Base-by-base conservation (phyloP, 2,888 invertebrate genomes). In the Thymelicus lineola region DNA sequence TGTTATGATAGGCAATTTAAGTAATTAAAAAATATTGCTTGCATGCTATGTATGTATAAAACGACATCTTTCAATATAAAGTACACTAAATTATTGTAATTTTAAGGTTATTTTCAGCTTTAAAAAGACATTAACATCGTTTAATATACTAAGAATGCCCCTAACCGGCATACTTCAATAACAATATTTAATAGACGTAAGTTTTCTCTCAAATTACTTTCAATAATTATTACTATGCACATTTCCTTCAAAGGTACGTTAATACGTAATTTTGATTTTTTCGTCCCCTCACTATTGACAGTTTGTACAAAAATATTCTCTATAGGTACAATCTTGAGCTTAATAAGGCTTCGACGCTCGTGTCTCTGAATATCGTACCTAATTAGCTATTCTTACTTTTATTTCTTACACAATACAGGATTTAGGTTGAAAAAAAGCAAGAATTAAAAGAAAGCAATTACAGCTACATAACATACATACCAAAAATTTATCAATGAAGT, bases 391-490 rank as follows among this genome's bases (percentile, higher is more conserved):
- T 50, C 17, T 17, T 50, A 50, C 1, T 7, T 50, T 50, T 50
- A 50, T 17, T 17, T 50, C 38, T 66, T 45, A 58, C 15, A 38
- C n/a, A 28, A 38, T 60, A 66, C 20, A 60, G 50, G 59, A 60
- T 66, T 42, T 66, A 12, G 46, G 46, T 17, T 42, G 38, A 48
- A 14, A 57, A 60, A 66, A 66, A 66, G 50, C 38, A 38, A 66
- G 14, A 45, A 66, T 42, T 42, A 50, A 42, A 66, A 36, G 28
- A 55, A 58, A 46, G 58, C 66, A 48, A 17, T 48, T 14, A 66
- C 50, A 15, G 17, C 66, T 58, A 59, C 35, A 57, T 12, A 42
- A 65, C 65, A 28, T 42, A 42, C 42, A 9, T 42, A 42, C 42
- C 12, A 42, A 42, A 42, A 9, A 42, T 42, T 12, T 42, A 9